Base-by-base conservation (phyloP, 2,888 invertebrate species). In the Griposia aprilina region DNA sequence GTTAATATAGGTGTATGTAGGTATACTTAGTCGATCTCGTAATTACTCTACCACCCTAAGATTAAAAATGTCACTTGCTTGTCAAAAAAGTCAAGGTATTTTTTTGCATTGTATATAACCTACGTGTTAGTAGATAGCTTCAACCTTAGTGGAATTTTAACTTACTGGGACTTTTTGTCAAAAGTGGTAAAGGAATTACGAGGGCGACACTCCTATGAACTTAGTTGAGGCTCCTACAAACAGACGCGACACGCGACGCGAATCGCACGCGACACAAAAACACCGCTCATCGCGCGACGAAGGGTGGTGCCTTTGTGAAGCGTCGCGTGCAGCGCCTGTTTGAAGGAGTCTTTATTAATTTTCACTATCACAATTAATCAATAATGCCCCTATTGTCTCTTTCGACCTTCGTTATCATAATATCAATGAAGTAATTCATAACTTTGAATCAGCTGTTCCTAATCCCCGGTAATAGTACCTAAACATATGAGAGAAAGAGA, bases 351-450 rank as follows among this genome's bases (percentile, higher is more conserved):
- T 36, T 41, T 23, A 41, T 41, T 23, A 0, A 79, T 48, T 50
- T 59, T 77, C 48, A 59, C 57, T 59, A 30, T 59, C 59, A 52
- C 52, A 20, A 30, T 15, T 8, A 52, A 52, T 15, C 11, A 52
- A 52, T 60, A 52, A 45, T 45, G 30, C n/a, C 41, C 67, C 23
- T 4, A 8, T 55, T 48, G 36, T n/a, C 36, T 10, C 17, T 23
- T 30, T 55, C n/a, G 50, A 82, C 76, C 48, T 80, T 11, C 15
- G 2, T 68, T 63, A 74, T 79, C 55, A 17, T 15, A 70, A 55
- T 17, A 71, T n/a, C 0, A 20, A 59, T 59, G 4, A 70, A 30
- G 17, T 1, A 41, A 41, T 57, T 10, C 17, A 63, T 30, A 13
- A 23, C n/a, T 30, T 65, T n/a, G 23, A 57, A 65, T 60, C 52